Base-by-base conservation (phyloP, 2,113 vertebrate species). In the Centropristis striata region DNA sequence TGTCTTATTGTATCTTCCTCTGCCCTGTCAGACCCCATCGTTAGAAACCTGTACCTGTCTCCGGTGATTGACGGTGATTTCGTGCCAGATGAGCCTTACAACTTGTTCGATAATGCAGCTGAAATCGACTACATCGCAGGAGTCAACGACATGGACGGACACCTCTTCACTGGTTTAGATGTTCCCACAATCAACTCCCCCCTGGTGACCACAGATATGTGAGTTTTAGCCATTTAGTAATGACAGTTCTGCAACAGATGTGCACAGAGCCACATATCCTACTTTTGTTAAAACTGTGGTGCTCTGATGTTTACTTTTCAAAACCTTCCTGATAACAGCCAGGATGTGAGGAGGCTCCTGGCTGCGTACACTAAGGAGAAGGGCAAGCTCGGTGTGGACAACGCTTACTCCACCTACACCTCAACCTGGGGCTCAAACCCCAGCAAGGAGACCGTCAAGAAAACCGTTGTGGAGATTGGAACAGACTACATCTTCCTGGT, bases 11-110 rank as follows among this genome's bases (percentile, higher is more conserved):
- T 71, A 8, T 49, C 14, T 82, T 0, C 53, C 47, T 80, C 58
- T 50, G 39, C 37, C 87, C 58, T 50, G 36, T 37, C 87, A 99
- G 98, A 75, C 1, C 96, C 97, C 0, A 0, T 96, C 0, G 51
- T 97, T 13, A 88, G n/a, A 96, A 96, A 96, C 16, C 87, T 99
- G 2, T 59, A 51, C 23, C 76, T 97, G 6, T 0, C 90, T n/a
- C 94, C 96, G 0, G 97, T 98, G 0, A 0, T 99, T 0, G 97
- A 99, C 1, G 98, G 98, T 0, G 97, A 99, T 81, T 98, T 99
- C 91, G 75, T 99, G 41, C 98, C 98, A 0, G 95, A 96, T 1
- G 11, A 86, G 0, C 97, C 97, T 1, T 14, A 84, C 27, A 95
- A 95, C 0, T 94, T 99, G 54, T 99, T 96, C 47, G 80, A 83